Base-by-base conservation (phyloP, 2,888 invertebrate species). In the Micoletzkya japonica region DNA sequence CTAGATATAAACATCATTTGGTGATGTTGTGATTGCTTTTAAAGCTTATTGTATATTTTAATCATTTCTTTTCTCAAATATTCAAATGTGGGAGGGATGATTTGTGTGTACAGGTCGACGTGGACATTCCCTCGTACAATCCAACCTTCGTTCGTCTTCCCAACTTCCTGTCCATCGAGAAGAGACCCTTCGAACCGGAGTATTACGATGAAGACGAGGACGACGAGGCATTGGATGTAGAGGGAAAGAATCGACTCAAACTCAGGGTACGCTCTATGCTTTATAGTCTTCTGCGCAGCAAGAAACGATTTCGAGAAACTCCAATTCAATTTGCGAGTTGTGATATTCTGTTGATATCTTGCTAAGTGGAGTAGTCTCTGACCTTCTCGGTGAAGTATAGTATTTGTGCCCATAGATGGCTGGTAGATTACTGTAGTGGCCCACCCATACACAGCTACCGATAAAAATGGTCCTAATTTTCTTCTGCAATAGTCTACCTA, bases 131-230 rank as follows among this genome's bases (percentile, higher is more conserved):
- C 26, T 37, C 56, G 36, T 26, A 2, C 67, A 67, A 67, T 10
- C 67, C 67, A 1, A 44, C 39, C 82, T 94, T 67, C 44, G 67
- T 67, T 6, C 37, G 57, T 0, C 44, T 73, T 64, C 98, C 98
- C 2, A 98, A 98, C 87, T 98, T 98, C 87, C 90, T 98, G 84
- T 96, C 95, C 0, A 95, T 98, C 52, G 97, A 97, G 87, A 95
- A 95, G 0, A 87, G 96, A 75, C 97, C 97, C 0, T 98, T 95
- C 85, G 96, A 97, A 86, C 91, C 91, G 0, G 91, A 91, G 73
- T 93, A 93, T 0, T 98, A 97, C 86, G 77, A 77, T 39, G 97
- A 98, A 88, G 93, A 96, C 77, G 97, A 98, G 85, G 97, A 98
- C 81, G 96, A 97, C 86, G 96, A 96, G 86, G 74, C 70, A 34